phyloP scores from a whole-genome alignment of 2,113 vertebrate species.

The Hypocryptadius cinnamomeus region DNA sequence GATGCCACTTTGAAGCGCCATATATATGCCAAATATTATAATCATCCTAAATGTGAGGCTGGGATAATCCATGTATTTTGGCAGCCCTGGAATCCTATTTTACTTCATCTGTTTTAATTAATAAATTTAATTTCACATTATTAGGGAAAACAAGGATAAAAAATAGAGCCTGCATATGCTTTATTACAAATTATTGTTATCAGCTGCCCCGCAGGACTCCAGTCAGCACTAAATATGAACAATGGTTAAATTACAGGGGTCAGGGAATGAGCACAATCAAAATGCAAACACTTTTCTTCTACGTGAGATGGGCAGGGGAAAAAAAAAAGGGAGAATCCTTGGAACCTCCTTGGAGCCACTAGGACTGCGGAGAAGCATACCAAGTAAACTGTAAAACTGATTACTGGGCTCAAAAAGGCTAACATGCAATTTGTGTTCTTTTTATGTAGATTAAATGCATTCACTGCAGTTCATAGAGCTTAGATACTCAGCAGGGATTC shows the following conservation, averaged over 20 bases:
- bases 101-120: slow-evolving; percentile 60
- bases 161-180: neutral
- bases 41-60: slow-evolving; percentile 2
- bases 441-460: slow-evolving; percentile 82
- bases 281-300: slow-evolving; percentile 69
- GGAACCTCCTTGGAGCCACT: slow-evolving; percentile 53
- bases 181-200: slow-evolving; percentile 74
- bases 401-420: slow-evolving; percentile 71
- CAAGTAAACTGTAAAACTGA: slow-evolving; percentile 60
- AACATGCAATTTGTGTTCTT: slow-evolving; percentile 76
- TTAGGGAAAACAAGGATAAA: slow-evolving; percentile 40
- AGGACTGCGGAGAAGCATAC: slow-evolving; percentile 48
- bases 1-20: neutral
- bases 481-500: slow-evolving; percentile 78
- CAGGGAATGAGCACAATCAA: slow-evolving; percentile 68
- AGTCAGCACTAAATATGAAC: slow-evolving; percentile 68
- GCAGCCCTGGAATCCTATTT: slow-evolving; percentile 29
- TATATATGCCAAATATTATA: slow-evolving; percentile 7
- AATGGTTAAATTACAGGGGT: slow-evolving; percentile 71
- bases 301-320: slow-evolving; percentile 6
- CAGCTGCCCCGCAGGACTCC: slow-evolving; percentile 70
- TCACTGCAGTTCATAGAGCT: slow-evolving; percentile 73
- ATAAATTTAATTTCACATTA: slow-evolving; percentile 51
- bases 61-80: slow-evolving; percentile 26
- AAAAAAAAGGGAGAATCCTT: slow-evolving; percentile 27